Conservation (phyloP, 2,888 invertebrate genomes). For the Lampropteryx suffumata region DNA sequence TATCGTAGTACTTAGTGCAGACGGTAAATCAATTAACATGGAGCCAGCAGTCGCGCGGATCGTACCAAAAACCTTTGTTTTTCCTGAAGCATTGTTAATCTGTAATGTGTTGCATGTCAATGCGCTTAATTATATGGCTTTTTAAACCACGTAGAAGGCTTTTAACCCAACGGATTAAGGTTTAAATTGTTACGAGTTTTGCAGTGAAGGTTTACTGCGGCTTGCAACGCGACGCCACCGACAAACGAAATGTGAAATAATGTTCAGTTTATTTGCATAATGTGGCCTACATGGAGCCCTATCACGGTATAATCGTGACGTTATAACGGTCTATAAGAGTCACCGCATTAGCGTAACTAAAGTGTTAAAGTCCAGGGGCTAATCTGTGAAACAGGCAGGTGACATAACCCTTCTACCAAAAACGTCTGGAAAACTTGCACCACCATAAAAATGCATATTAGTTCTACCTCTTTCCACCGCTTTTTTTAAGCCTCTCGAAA, state of each 20-base stretch:
- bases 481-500: too few species aligned
- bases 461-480: too few species aligned
- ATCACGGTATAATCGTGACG: slow-evolving; percentile 48
- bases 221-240: slow-evolving; percentile 45
- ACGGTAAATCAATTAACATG: slow-evolving; percentile 40
- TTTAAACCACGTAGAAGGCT: slow-evolving; percentile 27
- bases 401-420: not conserved
- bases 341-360: slow-evolving; percentile 13
- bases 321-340: slow-evolving; percentile 35
- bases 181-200: slow-evolving; percentile 20
- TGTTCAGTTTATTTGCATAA: slow-evolving; percentile 57
- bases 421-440: not conserved
- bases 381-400: slow-evolving; percentile 9
- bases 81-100: slow-evolving; percentile 54
- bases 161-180: slow-evolving; percentile 23
- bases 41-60: slow-evolving; percentile 25
- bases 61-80: slow-evolving; percentile 41
- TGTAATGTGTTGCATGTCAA: slow-evolving; percentile 62
- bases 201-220: slow-evolving; percentile 35
- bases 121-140: slow-evolving; percentile 59
- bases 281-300: slow-evolving; percentile 47
- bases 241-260: slow-evolving; percentile 60
- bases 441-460: too few species aligned
- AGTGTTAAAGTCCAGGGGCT: slow-evolving; percentile 10
- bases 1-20: slow-evolving; percentile 14